These are phyloP conservation scores for Pica pica DNA, from an alignment of 2,113 vertebrate species.

Conservation along the genomic window DNA sequence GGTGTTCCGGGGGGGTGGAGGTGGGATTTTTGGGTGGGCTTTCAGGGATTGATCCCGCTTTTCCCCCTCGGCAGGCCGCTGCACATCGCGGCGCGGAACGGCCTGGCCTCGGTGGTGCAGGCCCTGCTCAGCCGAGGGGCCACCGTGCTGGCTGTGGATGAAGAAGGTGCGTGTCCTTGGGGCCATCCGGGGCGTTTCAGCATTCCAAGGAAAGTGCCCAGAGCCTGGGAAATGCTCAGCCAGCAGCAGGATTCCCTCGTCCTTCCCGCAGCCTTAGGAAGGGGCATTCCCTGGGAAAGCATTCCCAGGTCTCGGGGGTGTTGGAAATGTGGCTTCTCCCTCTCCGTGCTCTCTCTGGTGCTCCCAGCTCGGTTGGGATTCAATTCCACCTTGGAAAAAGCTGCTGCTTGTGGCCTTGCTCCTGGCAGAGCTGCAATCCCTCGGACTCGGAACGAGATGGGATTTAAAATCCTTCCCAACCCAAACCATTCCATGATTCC, in stretches of 20 bases:
- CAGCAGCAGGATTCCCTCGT: rapidly evolving
- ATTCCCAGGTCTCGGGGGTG: not conserved
- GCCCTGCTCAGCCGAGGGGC: conserved; percentile 93
- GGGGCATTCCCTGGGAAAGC: rapidly evolving
- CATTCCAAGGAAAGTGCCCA: not conserved
- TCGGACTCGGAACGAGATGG: not conserved
- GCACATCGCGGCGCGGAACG: conserved; percentile 82
- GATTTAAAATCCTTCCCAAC: not conserved
- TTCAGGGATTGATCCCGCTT: not conserved
- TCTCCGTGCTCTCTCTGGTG: rapidly evolving
- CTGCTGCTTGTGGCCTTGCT: not conserved
- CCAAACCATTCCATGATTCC: not conserved
- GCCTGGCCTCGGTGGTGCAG: conserved; percentile 93
- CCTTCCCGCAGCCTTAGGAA: rapidly evolving
- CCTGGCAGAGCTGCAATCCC: not conserved
- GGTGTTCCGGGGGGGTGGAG: no score
- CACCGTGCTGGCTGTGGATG: conserved; percentile 93
- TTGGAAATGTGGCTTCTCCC: rapidly evolving
- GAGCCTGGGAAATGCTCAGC: not conserved
- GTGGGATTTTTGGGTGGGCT: not conserved
- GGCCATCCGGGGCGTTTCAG: not conserved
- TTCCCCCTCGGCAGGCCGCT: conserved; percentile 79
- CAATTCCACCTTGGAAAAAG: not conserved
- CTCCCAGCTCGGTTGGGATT: not conserved
- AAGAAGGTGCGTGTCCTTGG: conserved; percentile 80